Evolutionary conservation across 2,797 vertebrate species (phyloP), one percentile per base, ranked within the genome.

Genomic region (Brachyalestes nurse): DNA sequence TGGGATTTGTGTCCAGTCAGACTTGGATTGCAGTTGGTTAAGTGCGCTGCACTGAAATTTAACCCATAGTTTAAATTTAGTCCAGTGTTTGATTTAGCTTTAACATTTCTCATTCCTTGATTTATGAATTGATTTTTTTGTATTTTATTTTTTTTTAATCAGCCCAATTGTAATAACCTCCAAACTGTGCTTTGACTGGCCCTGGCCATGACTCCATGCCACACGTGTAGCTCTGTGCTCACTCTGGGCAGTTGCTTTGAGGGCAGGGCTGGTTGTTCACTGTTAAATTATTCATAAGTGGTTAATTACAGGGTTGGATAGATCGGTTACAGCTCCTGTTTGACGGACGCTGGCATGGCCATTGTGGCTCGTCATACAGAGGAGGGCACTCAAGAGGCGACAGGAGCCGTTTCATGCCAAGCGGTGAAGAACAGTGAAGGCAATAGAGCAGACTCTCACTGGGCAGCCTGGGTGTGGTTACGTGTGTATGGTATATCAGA

Each of bases 211-310:
- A 70, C 5, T 61, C 12, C 58, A 4, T 28, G 23, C 67, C 67
- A 13, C 67, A 51, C 17, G 45, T 25, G 58, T 12, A 67, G 78
- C 60, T 51, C 73, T 75, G 67, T n/a, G 45, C 38, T 73, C 53
- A 82, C 81, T 83, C 67, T 64, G 34, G 40, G 73, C 75, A 65
- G 67, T 81, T 76, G 79, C 53, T 81, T 84, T 77, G 75, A 83
- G 65, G 69, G 62, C 47, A 72, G 47, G 58, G 38, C 64, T 38
- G 28, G 65, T 66, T 75, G 58, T 85, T 86, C 66, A 70, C 77
- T 62, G 34, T 70, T 82, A 64, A 81, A 76, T 82, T 82, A 86
- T 86, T 86, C 84, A 80, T 78, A 66, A 71, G 72, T 69, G 70
- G 57, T 77, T 86, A 82, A 88, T 83, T 80, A 80, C 78, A 72